Conservation (phyloP, 1,140 invertebrate species). For the Trichonephila clavata region DNA sequence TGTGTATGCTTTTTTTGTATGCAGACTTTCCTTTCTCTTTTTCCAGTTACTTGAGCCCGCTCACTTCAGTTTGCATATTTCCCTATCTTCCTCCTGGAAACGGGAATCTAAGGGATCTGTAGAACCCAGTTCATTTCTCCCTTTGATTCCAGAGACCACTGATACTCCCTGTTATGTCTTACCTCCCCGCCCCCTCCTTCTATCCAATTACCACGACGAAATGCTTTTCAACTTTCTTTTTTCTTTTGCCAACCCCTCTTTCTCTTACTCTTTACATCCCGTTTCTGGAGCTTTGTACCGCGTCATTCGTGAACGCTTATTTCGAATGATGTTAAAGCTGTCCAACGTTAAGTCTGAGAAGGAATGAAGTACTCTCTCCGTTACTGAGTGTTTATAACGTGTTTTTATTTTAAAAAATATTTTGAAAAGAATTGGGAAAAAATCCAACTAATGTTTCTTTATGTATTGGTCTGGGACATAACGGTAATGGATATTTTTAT, state of each 20-base stretch:
- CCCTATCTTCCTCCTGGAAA: conserved; percentile 39
- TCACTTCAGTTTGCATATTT: conserved; percentile 75
- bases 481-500: no score
- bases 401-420: neutral
- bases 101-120: conserved; percentile 56
- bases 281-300: neutral
- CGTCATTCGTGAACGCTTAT: conserved; percentile 49
- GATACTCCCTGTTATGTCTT: conserved; percentile 35
- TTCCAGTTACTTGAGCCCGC: conserved; percentile 72
- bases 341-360: conserved; percentile 31
- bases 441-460: neutral
- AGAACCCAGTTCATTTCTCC: conserved; percentile 68
- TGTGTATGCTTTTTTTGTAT: conserved; percentile 32
- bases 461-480: neutral
- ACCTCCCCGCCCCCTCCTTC: neutral
- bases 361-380: neutral
- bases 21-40: conserved; percentile 50
- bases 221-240: conserved; percentile 49
- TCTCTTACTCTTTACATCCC: neutral
- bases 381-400: neutral
- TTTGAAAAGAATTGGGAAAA: neutral
- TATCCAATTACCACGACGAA: conserved; percentile 75
- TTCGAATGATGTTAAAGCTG: conserved; percentile 62
- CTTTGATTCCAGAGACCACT: conserved; percentile 61
- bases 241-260: neutral